Evolutionary conservation across 2,888 invertebrate species (phyloP).

Genomic region (Eubasilissa splendida): DNA sequence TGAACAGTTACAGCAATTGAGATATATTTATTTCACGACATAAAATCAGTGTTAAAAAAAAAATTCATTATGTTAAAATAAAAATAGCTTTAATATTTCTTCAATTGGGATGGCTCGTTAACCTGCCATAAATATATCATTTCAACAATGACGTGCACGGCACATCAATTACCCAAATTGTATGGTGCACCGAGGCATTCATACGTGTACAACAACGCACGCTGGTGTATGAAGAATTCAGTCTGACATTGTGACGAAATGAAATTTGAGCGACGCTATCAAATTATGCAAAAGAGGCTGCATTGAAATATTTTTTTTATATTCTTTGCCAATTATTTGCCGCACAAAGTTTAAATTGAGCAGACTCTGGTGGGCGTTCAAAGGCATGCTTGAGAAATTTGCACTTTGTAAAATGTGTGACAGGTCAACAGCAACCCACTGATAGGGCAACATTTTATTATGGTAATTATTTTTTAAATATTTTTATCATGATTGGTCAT

Average conservation of each 20-base stretch:
- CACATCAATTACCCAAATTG: slow-evolving; percentile 46
- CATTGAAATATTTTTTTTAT: background rate
- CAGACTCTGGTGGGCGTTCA: too few species aligned
- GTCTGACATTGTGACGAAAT: background rate
- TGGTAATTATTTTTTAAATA: too few species aligned
- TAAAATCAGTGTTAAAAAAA: slow-evolving; percentile 5
- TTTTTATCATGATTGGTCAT: too few species aligned
- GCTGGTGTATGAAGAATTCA: background rate
- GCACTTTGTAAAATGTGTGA: too few species aligned
- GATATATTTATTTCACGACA: slow-evolving; percentile 5
- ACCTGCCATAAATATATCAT: slow-evolving; percentile 42
- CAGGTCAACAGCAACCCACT: too few species aligned
- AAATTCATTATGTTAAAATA: background rate
- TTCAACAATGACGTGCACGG: slow-evolving; percentile 32
- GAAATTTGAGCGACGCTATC: slow-evolving; percentile 23
- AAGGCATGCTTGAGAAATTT: too few species aligned
- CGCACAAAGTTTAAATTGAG: background rate
- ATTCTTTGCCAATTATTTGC: background rate
- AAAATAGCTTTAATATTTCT: slow-evolving; percentile 2
- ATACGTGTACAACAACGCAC: slow-evolving; percentile 30
- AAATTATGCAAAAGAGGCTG: background rate
- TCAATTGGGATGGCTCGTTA: slow-evolving; percentile 30
- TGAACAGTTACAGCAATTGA: background rate
- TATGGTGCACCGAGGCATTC: background rate
- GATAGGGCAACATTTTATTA: too few species aligned